Base-by-base conservation (phyloP, 2,888 invertebrate genomes). In the Hoplodrina blanda region DNA sequence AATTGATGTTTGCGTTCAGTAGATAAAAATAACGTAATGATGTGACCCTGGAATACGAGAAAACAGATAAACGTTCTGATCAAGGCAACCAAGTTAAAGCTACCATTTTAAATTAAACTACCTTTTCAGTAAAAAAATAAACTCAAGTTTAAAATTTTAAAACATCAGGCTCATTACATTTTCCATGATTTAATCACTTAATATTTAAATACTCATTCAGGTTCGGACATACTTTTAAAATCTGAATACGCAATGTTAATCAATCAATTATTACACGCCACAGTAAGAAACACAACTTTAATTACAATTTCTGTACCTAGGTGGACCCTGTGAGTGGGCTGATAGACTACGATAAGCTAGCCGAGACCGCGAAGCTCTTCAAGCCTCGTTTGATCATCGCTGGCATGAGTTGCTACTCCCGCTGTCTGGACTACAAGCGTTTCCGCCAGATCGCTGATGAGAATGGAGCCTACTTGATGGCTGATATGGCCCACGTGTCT, bases 401-500 rank as follows among this genome's bases (percentile, higher is more conserved):
- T 53, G 99, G 99, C 17, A 97, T 99, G 25, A 99, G 99, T 83
- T 99, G 99, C 89, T 99, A 99, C 91, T 98, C 99, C 0, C 97
- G 99, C 59, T 97, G 98, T 82, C 96, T 99, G 79, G 99, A 99
- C 93, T 99, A 99, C 92, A 97, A 98, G 85, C 96, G 98, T 15
- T 99, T 99, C 96, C 96, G 98, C 30, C 96, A 98, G 91, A 98
- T 98, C 63, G 97, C 98, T 49, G 97, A 99, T 88, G 97, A 98
- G 72, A 98, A 97, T 82, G 98, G 98, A 49, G 98, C 99, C 0
- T 98, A 98, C 87, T 93, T 99, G 62, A 97, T 99, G 96, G 98
- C 98, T 19, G 99, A 99, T 91, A 99, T 99, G 99, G 98, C 99
- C 1, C 99, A 99, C 91, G 97, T 99, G 62, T 98, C 99, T 52